These are phyloP conservation scores for Ophthalmolycus amberensis DNA, from an alignment of 2,113 vertebrate species.

Conservation along the genomic window DNA sequence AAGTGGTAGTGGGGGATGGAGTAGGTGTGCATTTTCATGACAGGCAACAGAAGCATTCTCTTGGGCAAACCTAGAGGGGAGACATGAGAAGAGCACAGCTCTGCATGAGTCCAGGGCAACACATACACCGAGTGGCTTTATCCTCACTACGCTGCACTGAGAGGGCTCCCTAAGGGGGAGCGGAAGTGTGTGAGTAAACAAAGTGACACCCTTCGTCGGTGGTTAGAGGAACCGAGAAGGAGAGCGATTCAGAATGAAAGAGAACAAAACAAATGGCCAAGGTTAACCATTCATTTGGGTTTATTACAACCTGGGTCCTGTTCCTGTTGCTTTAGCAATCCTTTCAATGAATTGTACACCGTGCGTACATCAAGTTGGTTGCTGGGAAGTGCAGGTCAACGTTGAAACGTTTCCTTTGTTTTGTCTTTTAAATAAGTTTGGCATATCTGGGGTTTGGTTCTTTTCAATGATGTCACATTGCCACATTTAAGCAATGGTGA, in stretches of 20 bases:
- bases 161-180: conserved; percentile 26
- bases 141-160: conserved; percentile 40
- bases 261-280: background rate
- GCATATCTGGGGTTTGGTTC: background rate
- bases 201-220: conserved; percentile 28
- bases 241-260: conserved; percentile 15
- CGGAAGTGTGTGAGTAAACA: conserved; percentile 17
- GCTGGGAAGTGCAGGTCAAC: background rate
- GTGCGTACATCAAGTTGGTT: background rate
- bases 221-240: conserved; percentile 29
- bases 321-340: background rate
- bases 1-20: conserved; percentile 98
- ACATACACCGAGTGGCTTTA: conserved; percentile 32
- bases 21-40: conserved; percentile 99
- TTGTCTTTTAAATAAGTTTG: background rate
- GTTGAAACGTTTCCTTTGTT: background rate
- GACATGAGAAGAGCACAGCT: conserved; percentile 93
- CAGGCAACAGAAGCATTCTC: conserved; percentile 99
- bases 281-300: background rate
- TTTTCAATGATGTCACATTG: background rate
- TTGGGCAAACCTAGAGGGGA: conserved; percentile 99
- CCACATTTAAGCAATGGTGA: background rate
- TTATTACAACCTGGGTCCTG: conserved; percentile 6
- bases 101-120: conserved; percentile 87
- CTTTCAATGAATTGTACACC: background rate